These are phyloP conservation scores for Elgaria multicarinata DNA, from an alignment of 2,113 vertebrate genomes.

Conservation along the genomic window DNA sequence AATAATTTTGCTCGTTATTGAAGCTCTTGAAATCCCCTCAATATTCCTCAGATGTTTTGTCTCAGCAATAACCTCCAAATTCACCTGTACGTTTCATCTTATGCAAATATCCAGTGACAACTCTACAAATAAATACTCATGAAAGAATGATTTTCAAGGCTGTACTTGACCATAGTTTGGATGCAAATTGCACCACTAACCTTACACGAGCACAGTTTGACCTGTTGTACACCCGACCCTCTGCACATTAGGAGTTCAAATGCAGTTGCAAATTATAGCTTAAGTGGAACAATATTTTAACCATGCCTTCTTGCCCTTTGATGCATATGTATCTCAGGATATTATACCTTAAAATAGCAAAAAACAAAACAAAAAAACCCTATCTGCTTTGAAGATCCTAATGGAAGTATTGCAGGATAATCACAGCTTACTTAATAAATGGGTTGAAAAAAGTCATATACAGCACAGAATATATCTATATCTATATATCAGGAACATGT, in stretches of 20 bases:
- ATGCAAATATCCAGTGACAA: not conserved
- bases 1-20: not conserved
- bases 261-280: conserved; percentile 53
- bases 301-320: not conserved
- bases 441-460: conserved; percentile 1
- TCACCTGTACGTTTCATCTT: not conserved
- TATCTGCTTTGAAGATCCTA: not conserved
- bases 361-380: conserved; percentile 44
- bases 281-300: conserved; percentile 62
- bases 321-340: conserved; percentile 2
- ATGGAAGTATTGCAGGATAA: not conserved
- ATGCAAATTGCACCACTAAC: conserved; percentile 65
- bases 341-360: conserved; percentile 39
- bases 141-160: not conserved
- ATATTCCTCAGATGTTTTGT: not conserved
- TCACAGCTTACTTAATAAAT: not conserved
- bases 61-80: not conserved
- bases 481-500: no score
- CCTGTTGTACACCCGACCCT: conserved; percentile 57
- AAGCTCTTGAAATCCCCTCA: not conserved
- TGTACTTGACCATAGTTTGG: conserved; percentile 57
- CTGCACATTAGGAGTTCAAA: conserved; percentile 69
- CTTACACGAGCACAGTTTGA: conserved; percentile 69
- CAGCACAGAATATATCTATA: not conserved
- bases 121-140: no score